phyloP scores from a whole-genome alignment of 2,113 vertebrate genomes.

The Saguinus imperator region DNA sequence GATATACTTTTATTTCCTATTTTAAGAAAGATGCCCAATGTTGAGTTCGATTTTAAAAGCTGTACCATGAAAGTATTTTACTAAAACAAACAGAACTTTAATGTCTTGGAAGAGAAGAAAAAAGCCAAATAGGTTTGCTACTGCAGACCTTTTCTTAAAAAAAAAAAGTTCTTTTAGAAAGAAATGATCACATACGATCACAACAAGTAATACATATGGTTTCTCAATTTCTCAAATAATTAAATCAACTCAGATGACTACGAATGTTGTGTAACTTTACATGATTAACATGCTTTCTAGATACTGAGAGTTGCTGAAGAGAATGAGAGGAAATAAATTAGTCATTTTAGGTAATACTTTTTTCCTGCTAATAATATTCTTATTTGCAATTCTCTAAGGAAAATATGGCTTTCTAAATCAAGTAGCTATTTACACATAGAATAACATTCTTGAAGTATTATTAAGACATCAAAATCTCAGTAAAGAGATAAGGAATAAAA shows the following conservation, averaged over 20 bases:
- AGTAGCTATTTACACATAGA: neutral
- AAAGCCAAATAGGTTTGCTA: slow-evolving; percentile 38
- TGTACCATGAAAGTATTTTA: slow-evolving; percentile 52
- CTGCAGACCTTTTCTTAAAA: neutral
- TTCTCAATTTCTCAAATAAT: slow-evolving; percentile 26
- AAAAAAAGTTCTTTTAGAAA: slow-evolving; percentile 38
- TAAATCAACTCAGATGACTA: neutral
- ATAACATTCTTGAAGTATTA: neutral
- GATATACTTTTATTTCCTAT: slow-evolving; percentile 84
- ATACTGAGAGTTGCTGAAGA: slow-evolving; percentile 22
- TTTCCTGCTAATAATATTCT: slow-evolving; percentile 13
- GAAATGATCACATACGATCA: neutral
- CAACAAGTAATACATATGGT: neutral
- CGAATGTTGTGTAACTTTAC: neutral
- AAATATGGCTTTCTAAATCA: neutral
- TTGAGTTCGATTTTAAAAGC: slow-evolving; percentile 65
- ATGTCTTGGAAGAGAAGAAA: neutral
- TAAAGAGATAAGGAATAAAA: neutral
- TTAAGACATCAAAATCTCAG: neutral
- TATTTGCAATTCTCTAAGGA: neutral
- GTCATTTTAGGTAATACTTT: slow-evolving; percentile 36
- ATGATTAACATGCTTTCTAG: slow-evolving; percentile 16
- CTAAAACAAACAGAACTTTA: slow-evolving; percentile 42
- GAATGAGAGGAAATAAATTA: slow-evolving; percentile 2
- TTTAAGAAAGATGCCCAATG: slow-evolving; percentile 67